Base-by-base conservation (phyloP, 2,888 invertebrate genomes). In the Dysmachus trigonus region DNA sequence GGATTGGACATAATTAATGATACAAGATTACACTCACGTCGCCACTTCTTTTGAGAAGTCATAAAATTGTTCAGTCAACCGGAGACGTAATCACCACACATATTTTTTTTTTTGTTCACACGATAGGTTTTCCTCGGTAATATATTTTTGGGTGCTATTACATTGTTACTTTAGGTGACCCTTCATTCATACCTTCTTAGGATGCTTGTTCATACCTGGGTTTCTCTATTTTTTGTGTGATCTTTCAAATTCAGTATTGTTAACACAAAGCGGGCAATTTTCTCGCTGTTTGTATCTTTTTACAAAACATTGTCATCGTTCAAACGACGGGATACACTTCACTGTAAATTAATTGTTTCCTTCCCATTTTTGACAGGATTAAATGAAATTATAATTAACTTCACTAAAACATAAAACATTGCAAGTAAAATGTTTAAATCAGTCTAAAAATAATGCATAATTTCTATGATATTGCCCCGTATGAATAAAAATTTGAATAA, bases 1-100 rank as follows among this genome's bases (percentile, higher is more conserved):
- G 73, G 73, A 74, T 85, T 85, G 47, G 51, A 85, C 73, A 85
- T 85, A 85, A 85, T 85, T 85, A 73, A 85, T 85, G 84, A 85
- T 51, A 85, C 74, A 74, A 47, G 74, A 74, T 74, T 85, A 74
- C 73, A 73, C 35, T 72, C 84, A 51, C 31, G 51, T 85, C 72
- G 72, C 83, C 74, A 85, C 73, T 85, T 74, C 73, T 38, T 81
- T 81, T 22, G 33, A 82, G 62, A 62, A 82, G 81, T 82, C 62
- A 41, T 82, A 82, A 82, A 82, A 62, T 27, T 77, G 77, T 77
- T 41, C 41, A 30, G 47, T 47, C 77, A 27, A 77, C 41, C 15
- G 47, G 27, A 22, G 22, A 77, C 77, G 47, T 77, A 77, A 77
- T 77, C 77, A 77, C 77, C 77, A 47, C 30, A 41, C 15, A 13